Evolutionary conservation across 2,113 vertebrate genomes (phyloP).

Genomic region (Arvicanthis niloticus): DNA sequence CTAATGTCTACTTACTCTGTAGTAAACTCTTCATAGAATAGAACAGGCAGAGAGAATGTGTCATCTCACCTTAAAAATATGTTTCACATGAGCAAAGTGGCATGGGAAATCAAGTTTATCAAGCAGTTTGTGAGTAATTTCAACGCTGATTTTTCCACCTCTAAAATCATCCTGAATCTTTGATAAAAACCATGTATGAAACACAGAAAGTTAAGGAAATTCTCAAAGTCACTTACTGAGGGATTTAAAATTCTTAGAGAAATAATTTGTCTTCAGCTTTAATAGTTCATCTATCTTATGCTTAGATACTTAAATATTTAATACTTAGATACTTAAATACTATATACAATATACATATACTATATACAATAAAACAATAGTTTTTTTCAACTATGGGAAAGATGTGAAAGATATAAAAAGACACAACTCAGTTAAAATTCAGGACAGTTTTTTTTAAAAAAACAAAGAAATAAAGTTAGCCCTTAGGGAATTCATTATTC

Average conservation of each 20-base stretch:
- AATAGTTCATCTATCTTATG: not conserved
- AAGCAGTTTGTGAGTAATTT: constrained; percentile 81
- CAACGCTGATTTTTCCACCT: constrained; percentile 81
- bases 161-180: constrained; percentile 84
- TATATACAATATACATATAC: no score
- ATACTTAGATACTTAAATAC: no score
- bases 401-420: not conserved
- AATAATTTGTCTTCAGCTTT: not conserved
- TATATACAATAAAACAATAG: not conserved
- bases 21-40: not conserved
- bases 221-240: constrained; percentile 41
- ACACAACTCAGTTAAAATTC: not conserved
- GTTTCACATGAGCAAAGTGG: constrained; percentile 79
- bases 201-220: constrained; percentile 84
- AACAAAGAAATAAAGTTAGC: constrained; percentile 26
- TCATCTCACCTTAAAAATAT: constrained; percentile 87
- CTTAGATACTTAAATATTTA: not conserved
- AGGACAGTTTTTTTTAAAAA: not conserved
- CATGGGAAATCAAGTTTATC: constrained; percentile 83
- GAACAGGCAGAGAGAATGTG: not conserved
- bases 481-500: not conserved
- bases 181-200: constrained; percentile 85
- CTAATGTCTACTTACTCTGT: not conserved
- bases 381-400: not conserved
- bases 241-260: constrained; percentile 29